Percentiles rank a stretch among this genome's conserved stretches.
Conservation (phyloP, 2,797 vertebrate genomes). For the Antennarius maculatus region DNA sequence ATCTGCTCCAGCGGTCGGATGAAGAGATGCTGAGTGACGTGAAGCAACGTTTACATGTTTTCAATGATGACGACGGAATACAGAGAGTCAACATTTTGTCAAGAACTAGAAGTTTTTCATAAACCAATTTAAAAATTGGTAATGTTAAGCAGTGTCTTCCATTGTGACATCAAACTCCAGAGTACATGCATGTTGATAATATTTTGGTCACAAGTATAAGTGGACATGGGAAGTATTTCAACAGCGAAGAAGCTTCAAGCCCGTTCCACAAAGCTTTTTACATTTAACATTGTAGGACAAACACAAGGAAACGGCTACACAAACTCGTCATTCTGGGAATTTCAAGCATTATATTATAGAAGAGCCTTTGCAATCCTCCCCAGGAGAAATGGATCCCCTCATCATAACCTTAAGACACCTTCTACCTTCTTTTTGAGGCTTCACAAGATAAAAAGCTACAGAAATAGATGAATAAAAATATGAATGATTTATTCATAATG, state of each 20-base stretch:
- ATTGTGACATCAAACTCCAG: constrained; percentile 24
- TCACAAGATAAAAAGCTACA: background rate
- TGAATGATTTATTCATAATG: background rate
- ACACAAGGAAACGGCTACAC: background rate
- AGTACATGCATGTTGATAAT: constrained; percentile 35
- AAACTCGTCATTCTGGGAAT: background rate
- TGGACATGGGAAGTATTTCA: constrained; percentile 29
- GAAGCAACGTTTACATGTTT: background rate
- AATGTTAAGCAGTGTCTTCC: background rate
- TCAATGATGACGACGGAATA: background rate
- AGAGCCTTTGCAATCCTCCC: background rate
- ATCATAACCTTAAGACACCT: background rate
- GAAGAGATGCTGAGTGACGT: background rate
- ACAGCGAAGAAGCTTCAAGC: background rate
- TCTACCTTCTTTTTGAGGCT: background rate
- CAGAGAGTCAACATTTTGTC: background rate
- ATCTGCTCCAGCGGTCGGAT: constrained; percentile 8
- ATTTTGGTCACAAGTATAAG: constrained; percentile 40
- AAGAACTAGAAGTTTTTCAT: background rate
- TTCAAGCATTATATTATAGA: background rate
- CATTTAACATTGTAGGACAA: too few relatives aligned
- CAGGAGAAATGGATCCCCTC: too few relatives aligned
- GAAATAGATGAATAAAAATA: background rate
- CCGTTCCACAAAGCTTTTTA: background rate
- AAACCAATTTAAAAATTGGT: constrained; percentile 9